Conservation (phyloP, 1,140 invertebrate species). For the Habropoda laboriosa region DNA sequence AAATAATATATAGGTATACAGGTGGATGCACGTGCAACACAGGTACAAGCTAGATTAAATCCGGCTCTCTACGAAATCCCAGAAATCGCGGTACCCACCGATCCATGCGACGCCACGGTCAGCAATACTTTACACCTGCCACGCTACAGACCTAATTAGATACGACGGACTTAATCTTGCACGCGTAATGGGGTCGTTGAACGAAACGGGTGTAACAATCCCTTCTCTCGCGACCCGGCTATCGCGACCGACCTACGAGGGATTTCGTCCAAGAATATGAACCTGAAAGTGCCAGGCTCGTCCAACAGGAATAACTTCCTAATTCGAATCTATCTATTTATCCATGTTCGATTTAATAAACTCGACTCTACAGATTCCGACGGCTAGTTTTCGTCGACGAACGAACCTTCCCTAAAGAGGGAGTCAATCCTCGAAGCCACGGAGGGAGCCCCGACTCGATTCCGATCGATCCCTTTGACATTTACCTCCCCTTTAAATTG, state of each 20-base stretch:
- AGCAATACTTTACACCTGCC: constrained; percentile 40
- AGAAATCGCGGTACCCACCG: constrained; percentile 47
- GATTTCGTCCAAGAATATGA: background rate
- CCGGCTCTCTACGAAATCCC: constrained; percentile 48
- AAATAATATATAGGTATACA: background rate
- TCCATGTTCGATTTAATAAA: constrained; percentile 32
- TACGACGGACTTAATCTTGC: constrained; percentile 16
- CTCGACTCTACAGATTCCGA: background rate
- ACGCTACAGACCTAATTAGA: constrained; percentile 58
- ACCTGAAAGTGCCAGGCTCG: background rate
- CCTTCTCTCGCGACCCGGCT: background rate
- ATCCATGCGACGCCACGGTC: constrained; percentile 39
- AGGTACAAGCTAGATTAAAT: constrained; percentile 49
- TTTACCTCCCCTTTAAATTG: constrained; percentile 10
- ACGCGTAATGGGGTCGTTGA: constrained; percentile 19
- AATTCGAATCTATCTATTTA: background rate
- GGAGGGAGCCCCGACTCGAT: constrained; percentile 61
- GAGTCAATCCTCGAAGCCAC: constrained; percentile 45
- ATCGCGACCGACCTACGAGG: background rate
- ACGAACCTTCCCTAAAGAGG: constrained; percentile 6
- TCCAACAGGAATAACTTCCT: too few species aligned
- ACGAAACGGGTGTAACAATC: constrained; percentile 14
- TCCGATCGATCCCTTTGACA: constrained; percentile 70
- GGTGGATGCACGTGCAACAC: background rate
- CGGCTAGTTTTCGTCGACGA: background rate